Evolutionary conservation across 2,888 invertebrate genomes (phyloP), one percentile per base, ranked within the genome.

Genomic region (Xestia xanthographa): DNA sequence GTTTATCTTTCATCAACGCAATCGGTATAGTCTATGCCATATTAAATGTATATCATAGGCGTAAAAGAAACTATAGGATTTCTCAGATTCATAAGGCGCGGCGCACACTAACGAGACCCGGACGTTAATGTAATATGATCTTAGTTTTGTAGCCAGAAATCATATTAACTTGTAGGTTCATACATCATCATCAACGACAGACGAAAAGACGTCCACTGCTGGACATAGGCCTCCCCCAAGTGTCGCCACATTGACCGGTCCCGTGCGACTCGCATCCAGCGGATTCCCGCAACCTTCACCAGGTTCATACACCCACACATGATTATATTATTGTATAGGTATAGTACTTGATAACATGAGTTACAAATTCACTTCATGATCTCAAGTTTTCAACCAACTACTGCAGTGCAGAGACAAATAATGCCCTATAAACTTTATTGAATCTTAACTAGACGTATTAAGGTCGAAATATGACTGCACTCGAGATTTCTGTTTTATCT

Each of bases 401-500:
- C 11, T 76, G 14, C 22, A 12, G 20, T 41, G 11, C 29, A n/a
- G 20, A 29, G 12, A 17, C 56, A 66, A 26, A 48, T 12, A 43
- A 29, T 75, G 20, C 9, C 4, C 6, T 29, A 56, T 22, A 14
- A 41, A 78, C 34, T 17, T 29, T 5, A 66, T 48, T 77, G n/a
- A 67, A 41, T 66, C 38, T 34, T 48, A 48, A 20, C 1, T 11
- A 34, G 14, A 41, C n/a, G 14, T 11, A 11, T n/a, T 66, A 77
- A 58, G 11, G 75, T 77, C 29, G 38, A 76, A 66, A 66, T 63
- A 22, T 17, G 20, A 71, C 41, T 66, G 48, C 26, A 48, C 3
- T 48, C 14, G 66, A 26, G 9, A 22, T 72, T 38, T 38, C 12
- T 41, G 14, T 63, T 62, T 62, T 34, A 62, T 60, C 34, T 34